These are phyloP conservation scores for fruit fly (Drosophila melanogaster) DNA, from an alignment of 1,140 invertebrate genomes.

Conservation along the genomic window Release_6_plus_ISO1_MT NT_033777.3:4744001-4744500, in stretches of 20 bases:
- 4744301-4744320: too few relatives aligned
- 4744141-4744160: constrained; percentile 72
- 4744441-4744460: background rate
- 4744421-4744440: background rate
- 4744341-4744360: too few relatives aligned
- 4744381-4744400: too few relatives aligned
- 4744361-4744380: too few relatives aligned
- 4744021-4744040: constrained; percentile 36
- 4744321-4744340: too few relatives aligned
- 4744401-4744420: too few relatives aligned
- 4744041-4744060: constrained; percentile 49
- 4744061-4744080: constrained; percentile 69
- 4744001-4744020: constrained; percentile 38
- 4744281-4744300: too few relatives aligned
- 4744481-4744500: constrained; percentile 60
- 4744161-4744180: constrained; percentile 50
- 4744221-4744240: too few relatives aligned
- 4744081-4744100: constrained; percentile 66
- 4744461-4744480: constrained; percentile 53
- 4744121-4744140: constrained; percentile 64
- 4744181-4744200: constrained; percentile 11
- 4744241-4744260: too few relatives aligned
- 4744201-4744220: background rate
- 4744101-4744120: constrained; percentile 46
- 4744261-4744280: too few relatives aligned